Evolutionary conservation across 1,140 invertebrate species (phyloP), one percentile per base, ranked within the genome.

Genomic region (Euura saliciscinereae): DNA sequence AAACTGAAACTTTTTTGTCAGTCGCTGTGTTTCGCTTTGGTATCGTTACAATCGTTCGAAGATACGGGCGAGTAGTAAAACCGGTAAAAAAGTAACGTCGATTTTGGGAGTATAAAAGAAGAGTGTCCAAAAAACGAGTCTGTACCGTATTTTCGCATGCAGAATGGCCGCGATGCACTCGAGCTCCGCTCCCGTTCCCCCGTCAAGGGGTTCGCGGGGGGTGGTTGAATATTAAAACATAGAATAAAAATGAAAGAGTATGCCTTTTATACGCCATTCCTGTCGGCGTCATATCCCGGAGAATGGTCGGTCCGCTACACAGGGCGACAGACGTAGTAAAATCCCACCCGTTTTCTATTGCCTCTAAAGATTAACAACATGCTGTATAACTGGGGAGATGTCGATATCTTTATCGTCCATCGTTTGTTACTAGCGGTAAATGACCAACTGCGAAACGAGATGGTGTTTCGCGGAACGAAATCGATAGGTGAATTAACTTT

Each of bases 161-260:
- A 59, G 51, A 11, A 11, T 11, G 10, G 8, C 51, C 13, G 51
- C 51, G 51, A 4, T 59, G 2, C 6, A n/a, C 51, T 2, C 6
- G 51, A 59, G 28, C 28, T 28, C 28, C 28, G 1, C 28, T 28
- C 28, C 28, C 28, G 28, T 28, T 28, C 28, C 28, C 28, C 28
- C 28, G 28, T 28, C 28, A 1, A 28, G 28, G 28, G 28, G 28
- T 1, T 28, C 51, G 3, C 51, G 51, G 5, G 51, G 8, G 13
- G 51, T n/a, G 51, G 8, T 28, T 59, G 51, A 59, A 59, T 59
- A 59, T 59, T 59, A 59, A 59, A 59, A 59, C 51, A 59, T 59
- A n/a, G 13, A 59, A 59, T 59, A 11, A 59, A 59, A 59, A 59
- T 6, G 51, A 59, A 4, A 59, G 13, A 4, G 51, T 5, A 59